phyloP scores from a whole-genome alignment of 2,888 invertebrate genomes.

The Polietes domitor region DNA sequence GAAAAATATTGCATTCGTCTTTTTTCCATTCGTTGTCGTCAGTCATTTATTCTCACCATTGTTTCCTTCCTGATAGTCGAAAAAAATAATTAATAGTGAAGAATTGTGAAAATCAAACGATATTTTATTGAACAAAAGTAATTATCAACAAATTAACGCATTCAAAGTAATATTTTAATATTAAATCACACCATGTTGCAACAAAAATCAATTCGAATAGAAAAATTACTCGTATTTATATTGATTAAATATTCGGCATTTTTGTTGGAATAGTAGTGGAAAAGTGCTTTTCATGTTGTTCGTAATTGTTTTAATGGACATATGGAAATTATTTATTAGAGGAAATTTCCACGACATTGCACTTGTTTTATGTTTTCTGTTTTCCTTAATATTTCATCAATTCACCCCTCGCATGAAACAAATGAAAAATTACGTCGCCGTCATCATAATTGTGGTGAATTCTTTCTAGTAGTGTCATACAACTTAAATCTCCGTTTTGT shows the following conservation, averaged over 20 bases:
- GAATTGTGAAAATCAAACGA: conserved; percentile 37
- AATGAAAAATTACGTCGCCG: conserved; percentile 73
- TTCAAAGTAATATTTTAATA: neutral
- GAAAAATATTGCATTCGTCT: neutral
- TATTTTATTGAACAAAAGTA: conserved; percentile 45
- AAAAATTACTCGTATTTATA: too few species aligned
- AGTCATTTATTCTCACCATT: conserved; percentile 55
- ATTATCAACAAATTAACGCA: conserved; percentile 3
- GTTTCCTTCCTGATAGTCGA: conserved; percentile 55
- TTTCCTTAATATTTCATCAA: neutral
- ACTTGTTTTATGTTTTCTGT: neutral
- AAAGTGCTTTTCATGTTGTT: neutral
- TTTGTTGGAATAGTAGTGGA: neutral
- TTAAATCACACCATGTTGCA: neutral
- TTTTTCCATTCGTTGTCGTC: conserved; percentile 49
- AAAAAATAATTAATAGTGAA: conserved; percentile 42
- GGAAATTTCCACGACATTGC: neutral
- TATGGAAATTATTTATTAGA: neutral
- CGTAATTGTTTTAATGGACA: neutral
- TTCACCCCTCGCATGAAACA: conserved; percentile 59
- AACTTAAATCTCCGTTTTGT: conserved; percentile 61
- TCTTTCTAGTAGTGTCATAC: conserved; percentile 41
- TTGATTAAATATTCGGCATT: neutral
- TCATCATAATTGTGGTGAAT: conserved; percentile 73
- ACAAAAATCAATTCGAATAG: neutral